Evolutionary conservation across 2,888 invertebrate genomes (phyloP).

Genomic region (Cosmia trapezina): DNA sequence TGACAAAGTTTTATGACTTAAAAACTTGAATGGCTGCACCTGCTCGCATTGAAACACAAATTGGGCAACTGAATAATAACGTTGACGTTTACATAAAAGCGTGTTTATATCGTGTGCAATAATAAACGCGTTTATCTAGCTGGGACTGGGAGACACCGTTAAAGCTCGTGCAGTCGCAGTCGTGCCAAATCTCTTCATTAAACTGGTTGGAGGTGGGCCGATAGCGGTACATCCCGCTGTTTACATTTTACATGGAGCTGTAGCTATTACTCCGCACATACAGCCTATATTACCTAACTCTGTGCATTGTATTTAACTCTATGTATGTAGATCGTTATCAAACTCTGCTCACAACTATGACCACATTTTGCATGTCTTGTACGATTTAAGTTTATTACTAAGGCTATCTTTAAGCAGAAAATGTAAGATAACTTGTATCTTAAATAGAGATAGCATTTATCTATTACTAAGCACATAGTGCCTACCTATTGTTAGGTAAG

Average conservation of each 20-base stretch:
- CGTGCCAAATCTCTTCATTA: slow-evolving; percentile 90
- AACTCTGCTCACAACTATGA: slow-evolving; percentile 52
- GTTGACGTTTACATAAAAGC: slow-evolving; percentile 53
- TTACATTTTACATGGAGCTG: slow-evolving; percentile 59
- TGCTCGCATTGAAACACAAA: slow-evolving; percentile 35
- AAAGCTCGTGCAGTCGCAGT: slow-evolving; percentile 84
- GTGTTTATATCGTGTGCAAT: slow-evolving; percentile 54
- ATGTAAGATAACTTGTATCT: slow-evolving; percentile 33
- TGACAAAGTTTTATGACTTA: slow-evolving; percentile 10
- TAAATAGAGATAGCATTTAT: slow-evolving; percentile 18
- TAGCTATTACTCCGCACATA: slow-evolving; percentile 29
- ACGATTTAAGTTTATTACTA: slow-evolving; percentile 41
- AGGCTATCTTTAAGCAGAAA: slow-evolving; percentile 36
- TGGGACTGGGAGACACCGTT: slow-evolving; percentile 78
- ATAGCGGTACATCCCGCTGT: slow-evolving; percentile 80
- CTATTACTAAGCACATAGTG: slow-evolving; percentile 18
- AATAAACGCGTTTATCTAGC: slow-evolving; percentile 77
- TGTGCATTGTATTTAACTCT: slow-evolving; percentile 48
- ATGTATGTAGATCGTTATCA: slow-evolving; percentile 57
- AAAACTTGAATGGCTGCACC: slow-evolving; percentile 23
- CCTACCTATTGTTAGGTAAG: slow-evolving; percentile 5
- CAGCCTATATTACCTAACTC: slow-evolving; percentile 55
- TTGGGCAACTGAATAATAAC: slow-evolving; percentile 47
- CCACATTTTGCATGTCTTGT: slow-evolving; percentile 53
- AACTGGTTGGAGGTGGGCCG: slow-evolving; percentile 80